Percentiles rank a stretch among this genome's conserved stretches.
phyloP scores from a whole-genome alignment of 2,113 vertebrate species.

The Pteronura brasiliensis region DNA sequence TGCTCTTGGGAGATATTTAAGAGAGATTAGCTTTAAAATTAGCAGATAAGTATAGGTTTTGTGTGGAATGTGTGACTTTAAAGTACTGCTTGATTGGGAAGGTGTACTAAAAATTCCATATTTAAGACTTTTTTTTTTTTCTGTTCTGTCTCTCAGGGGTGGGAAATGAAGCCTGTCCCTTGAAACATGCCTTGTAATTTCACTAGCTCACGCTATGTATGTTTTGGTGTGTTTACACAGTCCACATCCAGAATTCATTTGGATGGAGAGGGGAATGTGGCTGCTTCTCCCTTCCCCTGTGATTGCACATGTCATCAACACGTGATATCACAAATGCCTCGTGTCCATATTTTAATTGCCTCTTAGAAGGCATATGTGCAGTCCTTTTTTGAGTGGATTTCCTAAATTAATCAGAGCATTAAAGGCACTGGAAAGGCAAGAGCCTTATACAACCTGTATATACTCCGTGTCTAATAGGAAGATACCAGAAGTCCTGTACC shows the following conservation, averaged over 20 bases:
- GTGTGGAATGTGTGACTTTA: neutral
- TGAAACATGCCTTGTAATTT: neutral
- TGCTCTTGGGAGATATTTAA: neutral
- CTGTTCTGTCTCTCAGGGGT: neutral
- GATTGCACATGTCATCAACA: neutral
- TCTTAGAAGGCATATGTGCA: neutral
- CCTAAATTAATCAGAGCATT: neutral
- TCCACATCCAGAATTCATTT: neutral
- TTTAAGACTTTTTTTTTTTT: neutral
- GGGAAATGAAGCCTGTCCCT: neutral
- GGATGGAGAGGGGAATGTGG: neutral
- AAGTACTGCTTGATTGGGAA: neutral
- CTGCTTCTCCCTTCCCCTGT: neutral
- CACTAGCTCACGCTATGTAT: too few relatives aligned
- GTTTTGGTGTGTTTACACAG: neutral
- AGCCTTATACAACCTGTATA: neutral
- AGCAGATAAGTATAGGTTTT: neutral
- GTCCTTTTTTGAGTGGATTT: neutral
- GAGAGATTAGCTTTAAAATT: neutral
- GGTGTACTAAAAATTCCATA: neutral
- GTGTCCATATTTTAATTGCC: neutral
- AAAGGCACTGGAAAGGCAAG: neutral
- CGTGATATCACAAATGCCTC: too few relatives aligned
- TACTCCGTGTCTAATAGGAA: too few relatives aligned
- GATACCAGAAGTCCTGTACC: fast-evolving